Evolutionary conservation across 2,888 invertebrate species (phyloP), one percentile per base, ranked within the genome.

Genomic region (Frankliniella intonsa): DNA sequence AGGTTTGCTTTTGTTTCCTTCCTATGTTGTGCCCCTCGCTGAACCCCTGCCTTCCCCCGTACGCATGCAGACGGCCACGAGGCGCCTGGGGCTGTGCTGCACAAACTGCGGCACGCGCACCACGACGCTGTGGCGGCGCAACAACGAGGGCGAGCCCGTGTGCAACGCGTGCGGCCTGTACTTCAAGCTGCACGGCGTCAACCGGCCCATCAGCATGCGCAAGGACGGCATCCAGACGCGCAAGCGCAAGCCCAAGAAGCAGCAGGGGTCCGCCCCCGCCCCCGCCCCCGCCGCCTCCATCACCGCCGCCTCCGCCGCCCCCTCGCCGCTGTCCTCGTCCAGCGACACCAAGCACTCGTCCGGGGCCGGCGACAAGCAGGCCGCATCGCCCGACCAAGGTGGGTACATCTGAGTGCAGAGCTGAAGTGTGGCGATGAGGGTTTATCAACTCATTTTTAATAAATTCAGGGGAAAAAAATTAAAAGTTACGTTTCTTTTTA

Each of bases 31-130:
- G 27, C n/a, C 76, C 76, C 50, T 7, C 25, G 14, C 22, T 80
- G 80, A 80, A 81, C 27, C 38, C 38, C 49, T 62, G 17, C 14
- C 14, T 62, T 14, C 17, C 55, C 17, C 62, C 22, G 0, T 76
- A 25, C 69, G 69, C 22, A 25, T 76, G 84, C 91, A 95, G 95
- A 94, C 94, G 81, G 95, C 95, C 80, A 95, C 94, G 83, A 91
- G 97, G 85, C 92, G 98, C 17, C 90, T 96, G 86, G 98, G 98
- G 0, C 91, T 98, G 85, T 94, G 94, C 87, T 99, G 98, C 90
- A 97, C 97, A 84, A 99, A 99, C 90, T 99, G 98, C 89, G 95
- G 96, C 83, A 99, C 99, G n/a, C 92, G 95, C 83, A 96, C 96
- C 86, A 99, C 99, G 80, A 99, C 99, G 38, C 91, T 99, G 82